Evolutionary conservation across 2,888 invertebrate genomes (phyloP), one percentile per base, ranked within the genome.

Genomic region (Tenthredo mesomela): DNA sequence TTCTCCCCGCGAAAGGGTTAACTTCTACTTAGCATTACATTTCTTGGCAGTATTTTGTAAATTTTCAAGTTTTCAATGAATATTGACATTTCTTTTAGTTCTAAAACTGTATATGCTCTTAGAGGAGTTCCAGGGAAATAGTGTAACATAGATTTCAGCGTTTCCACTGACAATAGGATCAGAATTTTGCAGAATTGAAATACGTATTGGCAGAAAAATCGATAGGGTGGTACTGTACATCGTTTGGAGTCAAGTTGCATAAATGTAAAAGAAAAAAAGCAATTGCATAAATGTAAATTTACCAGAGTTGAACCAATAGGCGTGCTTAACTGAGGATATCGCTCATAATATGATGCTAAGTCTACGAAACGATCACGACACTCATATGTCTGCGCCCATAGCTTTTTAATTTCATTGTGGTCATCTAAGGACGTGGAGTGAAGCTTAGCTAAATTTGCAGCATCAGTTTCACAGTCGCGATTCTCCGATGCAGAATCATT

Each of bases 361-460:
- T 77, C 47, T 47, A 9, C 29, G 50, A 18, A 1, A 12, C 25
- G n/a, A n/a, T 25, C 18, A 29, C 37, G 43, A 0, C 37, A 40
- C 12, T 54, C 50, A 58, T 73, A 73, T n/a, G 84, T 80, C 61
- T 84, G 65, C 43, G 10, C 33, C 85, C 85, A 84, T 37, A 84
- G 65, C 33, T 61, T 37, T 80, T 84, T 85, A 12, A 85, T 25
- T 54, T 70, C 21, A 67, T 25, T 84, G 21, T 84, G 50, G 73
- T 85, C 84, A 71, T 85, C 85, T 21, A 85, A 29, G 40, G 78
- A 84, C 5, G 84, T 80, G 18, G 7, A 25, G 15, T 70, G 40
- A 21, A 85, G 77, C n/a, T 84, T 82, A 21, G 21, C n/a, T 15
- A 84, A 18, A 73, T 73, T 40, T 33, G 21, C 71, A 33, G 33